Base-by-base conservation (phyloP, 2,888 invertebrate species). In the Tetramorium bicarinatum region DNA sequence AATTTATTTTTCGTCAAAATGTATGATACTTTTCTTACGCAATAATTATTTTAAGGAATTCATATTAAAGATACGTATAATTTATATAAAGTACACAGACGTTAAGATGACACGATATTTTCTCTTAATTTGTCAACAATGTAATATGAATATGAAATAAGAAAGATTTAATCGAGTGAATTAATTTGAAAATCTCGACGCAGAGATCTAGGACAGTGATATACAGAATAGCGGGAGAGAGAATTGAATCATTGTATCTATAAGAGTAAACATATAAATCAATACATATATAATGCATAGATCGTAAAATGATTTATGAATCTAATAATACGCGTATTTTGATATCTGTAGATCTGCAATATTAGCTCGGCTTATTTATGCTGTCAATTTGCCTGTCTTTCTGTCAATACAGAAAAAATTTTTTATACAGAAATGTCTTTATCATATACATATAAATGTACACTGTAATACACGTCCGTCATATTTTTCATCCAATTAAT, bases 11-110 rank as follows among this genome's bases (percentile, higher is more conserved):
- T 49, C 9, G 15, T 75, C 9, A 21, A 61, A 75, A 6, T 25
- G 9, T 9, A 13, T 13, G 8, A 38, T 3, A 38, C 15, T 21
- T 61, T 47, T 38, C 15, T 34, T 34, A 15, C 49, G 1, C 15
- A 44, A 61, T 74, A 64, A 49, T 64, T 25, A n/a, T 66, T 76
- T 52, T 18, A 18, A 38, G 9, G 1, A 49, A 21, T 66, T 25
- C 0, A 44, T 34, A n/a, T 44, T 38, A 38, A 59, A 59, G 7
- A 29, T 9, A 34, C 38, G 38, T 56, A 41, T 64, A 64, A 64
- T 38, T 71, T 54, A 34, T 34, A 34, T 34, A 54, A 54, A 11
- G 21, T 54, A 49, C 0, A 38, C 4, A 49, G 29, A 52, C 9
- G 0, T 38, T 54, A 54, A 71, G 3, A 29, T 4, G 9, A 54